These are phyloP conservation scores for Andrena dorsata DNA, from an alignment of 2,888 invertebrate species.

Conservation along the genomic window DNA sequence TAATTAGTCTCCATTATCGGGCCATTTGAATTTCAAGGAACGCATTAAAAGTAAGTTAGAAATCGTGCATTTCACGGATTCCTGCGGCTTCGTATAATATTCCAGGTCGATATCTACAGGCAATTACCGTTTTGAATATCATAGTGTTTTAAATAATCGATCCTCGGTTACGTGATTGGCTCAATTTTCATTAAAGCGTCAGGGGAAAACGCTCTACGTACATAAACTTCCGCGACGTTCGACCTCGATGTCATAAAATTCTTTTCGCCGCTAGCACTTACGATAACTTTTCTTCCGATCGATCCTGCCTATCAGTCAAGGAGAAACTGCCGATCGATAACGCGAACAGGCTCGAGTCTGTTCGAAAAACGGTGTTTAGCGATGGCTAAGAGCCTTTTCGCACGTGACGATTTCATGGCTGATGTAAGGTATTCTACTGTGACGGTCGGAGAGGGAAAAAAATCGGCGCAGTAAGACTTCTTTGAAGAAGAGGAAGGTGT, in stretches of 20 bases:
- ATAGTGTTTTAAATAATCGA: background rate
- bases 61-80: background rate
- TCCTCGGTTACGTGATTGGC: slow-evolving; percentile 10
- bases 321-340: slow-evolving; percentile 57
- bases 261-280: slow-evolving; percentile 27
- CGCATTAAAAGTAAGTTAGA: background rate
- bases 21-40: too few species aligned
- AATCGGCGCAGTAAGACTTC: too few species aligned
- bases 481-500: too few species aligned
- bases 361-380: background rate
- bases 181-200: slow-evolving; percentile 41
- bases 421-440: too few species aligned
- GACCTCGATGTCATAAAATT: slow-evolving; percentile 30
- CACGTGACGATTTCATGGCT: too few species aligned
- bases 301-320: slow-evolving; percentile 51
- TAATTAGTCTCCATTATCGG: too few species aligned
- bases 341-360: background rate
- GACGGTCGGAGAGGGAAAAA: too few species aligned
- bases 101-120: background rate
- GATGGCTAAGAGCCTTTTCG: too few species aligned
- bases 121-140: background rate
- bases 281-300: slow-evolving; percentile 46
- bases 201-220: background rate
- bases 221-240: slow-evolving; percentile 19
- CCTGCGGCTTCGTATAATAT: background rate